Percentiles rank a stretch among this genome's conserved stretches.
Conservation (phyloP, 2,113 vertebrate species). For the Saccopteryx bilineata region DNA sequence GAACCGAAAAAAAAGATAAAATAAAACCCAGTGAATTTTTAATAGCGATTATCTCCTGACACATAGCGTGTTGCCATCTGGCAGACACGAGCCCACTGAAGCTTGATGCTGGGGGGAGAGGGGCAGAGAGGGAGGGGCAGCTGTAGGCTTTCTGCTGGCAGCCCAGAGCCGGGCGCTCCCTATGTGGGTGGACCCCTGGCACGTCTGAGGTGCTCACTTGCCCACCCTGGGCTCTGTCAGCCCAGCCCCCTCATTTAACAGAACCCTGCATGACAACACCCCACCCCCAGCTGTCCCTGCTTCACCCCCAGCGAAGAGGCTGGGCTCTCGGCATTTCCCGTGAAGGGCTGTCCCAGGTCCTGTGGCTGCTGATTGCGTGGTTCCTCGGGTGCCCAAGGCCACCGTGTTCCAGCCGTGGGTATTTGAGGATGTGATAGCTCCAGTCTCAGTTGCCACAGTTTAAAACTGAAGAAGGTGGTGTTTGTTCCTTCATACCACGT, state of each 20-base stretch:
- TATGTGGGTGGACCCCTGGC: not conserved
- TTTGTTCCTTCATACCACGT: accelerated
- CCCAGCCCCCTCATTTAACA: not conserved
- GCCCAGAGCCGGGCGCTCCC: not conserved
- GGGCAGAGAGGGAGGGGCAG: not conserved
- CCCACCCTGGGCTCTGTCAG: not conserved
- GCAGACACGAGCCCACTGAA: constrained; percentile 53
- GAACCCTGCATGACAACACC: not conserved
- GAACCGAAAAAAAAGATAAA: constrained; percentile 63
- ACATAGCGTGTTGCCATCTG: constrained; percentile 63
- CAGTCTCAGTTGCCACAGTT: not conserved
- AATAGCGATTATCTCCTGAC: constrained; percentile 76
- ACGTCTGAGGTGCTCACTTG: accelerated
- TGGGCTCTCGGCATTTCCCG: not conserved
- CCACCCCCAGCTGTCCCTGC: not conserved
- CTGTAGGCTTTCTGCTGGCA: not conserved
- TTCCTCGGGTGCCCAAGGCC: not conserved
- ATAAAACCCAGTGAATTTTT: constrained; percentile 76
- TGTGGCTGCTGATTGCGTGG: accelerated
- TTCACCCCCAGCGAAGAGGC: not conserved
- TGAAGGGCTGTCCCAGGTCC: too few species aligned
- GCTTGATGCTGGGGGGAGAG: not conserved
- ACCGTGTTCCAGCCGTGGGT: not conserved
- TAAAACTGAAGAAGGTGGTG: not conserved
- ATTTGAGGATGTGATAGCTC: accelerated